Conservation (phyloP, 2,113 vertebrate species). For the Acanthochromis polyacanthus region DNA sequence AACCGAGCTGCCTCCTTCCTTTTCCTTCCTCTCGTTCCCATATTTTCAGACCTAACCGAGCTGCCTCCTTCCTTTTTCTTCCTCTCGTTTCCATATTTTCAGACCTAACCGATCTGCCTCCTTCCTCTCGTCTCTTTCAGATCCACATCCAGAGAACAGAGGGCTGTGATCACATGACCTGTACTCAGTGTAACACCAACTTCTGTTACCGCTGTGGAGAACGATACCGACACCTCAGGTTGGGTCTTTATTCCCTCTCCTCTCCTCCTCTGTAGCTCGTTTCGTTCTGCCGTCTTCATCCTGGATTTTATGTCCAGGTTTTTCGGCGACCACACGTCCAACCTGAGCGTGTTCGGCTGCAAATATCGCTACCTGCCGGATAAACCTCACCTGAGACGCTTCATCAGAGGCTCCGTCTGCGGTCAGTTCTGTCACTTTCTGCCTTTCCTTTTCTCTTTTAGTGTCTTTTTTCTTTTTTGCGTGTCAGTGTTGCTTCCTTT, state of each 20-base stretch:
- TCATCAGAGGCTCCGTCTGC: constrained; percentile 96
- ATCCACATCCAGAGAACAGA: constrained; percentile 99
- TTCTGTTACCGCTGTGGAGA: constrained; percentile 99
- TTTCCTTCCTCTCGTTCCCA: too few species aligned
- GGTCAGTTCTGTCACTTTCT: constrained; percentile 84
- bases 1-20: too few species aligned
- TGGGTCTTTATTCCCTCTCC: background rate
- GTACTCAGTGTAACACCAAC: constrained; percentile 97
- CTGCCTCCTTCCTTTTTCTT: too few species aligned
- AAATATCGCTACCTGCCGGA: constrained; percentile 98
- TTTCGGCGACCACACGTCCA: constrained; percentile 98
- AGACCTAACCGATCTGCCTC: too few species aligned
- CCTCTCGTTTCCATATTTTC: too few species aligned
- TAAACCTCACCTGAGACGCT: constrained; percentile 94
- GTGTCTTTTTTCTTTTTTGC: too few species aligned
- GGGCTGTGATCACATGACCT: constrained; percentile 99
- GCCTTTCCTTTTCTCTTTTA: too few species aligned
- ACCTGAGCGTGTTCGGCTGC: constrained; percentile 99
- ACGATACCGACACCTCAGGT: constrained; percentile 93
- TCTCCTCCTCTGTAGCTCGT: background rate
- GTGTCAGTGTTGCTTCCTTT: too few species aligned
- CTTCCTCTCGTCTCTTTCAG: constrained; percentile 75
- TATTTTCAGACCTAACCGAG: too few species aligned
- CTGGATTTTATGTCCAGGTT: constrained; percentile 78
- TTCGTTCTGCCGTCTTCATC: background rate